phyloP scores from a whole-genome alignment of 2,113 vertebrate genomes.

The Siphamia tubifer region DNA sequence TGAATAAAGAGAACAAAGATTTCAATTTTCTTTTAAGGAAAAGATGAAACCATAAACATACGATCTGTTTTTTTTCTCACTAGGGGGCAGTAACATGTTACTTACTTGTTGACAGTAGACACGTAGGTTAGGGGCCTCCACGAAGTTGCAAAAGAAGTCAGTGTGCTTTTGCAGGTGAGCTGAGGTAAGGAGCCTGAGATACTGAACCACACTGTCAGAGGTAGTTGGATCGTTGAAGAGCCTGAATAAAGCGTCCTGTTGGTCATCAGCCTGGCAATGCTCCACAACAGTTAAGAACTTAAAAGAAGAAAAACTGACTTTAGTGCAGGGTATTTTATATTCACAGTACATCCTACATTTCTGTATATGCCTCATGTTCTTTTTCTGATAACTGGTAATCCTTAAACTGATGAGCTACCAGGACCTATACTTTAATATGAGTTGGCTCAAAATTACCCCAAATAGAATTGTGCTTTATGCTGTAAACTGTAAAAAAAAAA shows the following conservation, averaged over 20 bases:
- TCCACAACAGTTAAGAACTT: constrained; percentile 83
- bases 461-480: no score
- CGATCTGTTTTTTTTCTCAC: background rate
- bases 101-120: constrained; percentile 84
- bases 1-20: constrained; percentile 37
- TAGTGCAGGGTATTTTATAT: no score
- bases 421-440: no score
- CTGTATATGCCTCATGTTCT: no score
- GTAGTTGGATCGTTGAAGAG: constrained; percentile 80
- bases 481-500: no score
- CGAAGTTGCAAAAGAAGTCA: constrained; percentile 83
- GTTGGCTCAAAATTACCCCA: no score
- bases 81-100: constrained; percentile 33
- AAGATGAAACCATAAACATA: background rate
- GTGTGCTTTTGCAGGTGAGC: constrained; percentile 82
- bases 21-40: background rate
- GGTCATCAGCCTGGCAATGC: constrained; percentile 71
- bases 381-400: no score
- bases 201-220: constrained; percentile 82
- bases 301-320: no score
- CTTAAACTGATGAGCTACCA: no score
- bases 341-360: no score
- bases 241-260: constrained; percentile 68
- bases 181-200: constrained; percentile 83
- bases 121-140: constrained; percentile 81